Percentiles rank a stretch among this genome's conserved stretches.
Evolutionary conservation across 2,797 vertebrate species (phyloP).

Genomic region (Myripristis jacobus): DNA sequence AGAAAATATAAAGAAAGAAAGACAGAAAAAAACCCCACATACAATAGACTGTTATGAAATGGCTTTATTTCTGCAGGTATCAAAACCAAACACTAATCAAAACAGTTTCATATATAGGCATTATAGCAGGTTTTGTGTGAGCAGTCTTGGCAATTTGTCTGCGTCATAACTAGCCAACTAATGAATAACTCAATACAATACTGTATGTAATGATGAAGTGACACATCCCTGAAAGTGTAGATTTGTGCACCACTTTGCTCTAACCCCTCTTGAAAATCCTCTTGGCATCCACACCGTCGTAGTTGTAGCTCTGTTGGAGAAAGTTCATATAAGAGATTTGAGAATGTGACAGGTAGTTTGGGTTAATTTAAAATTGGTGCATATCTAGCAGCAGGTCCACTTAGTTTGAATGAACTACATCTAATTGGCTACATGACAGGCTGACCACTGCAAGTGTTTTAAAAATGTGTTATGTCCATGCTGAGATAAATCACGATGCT

Average conservation of each 20-base stretch:
- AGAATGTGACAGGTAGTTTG: neutral
- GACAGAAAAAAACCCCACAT: neutral
- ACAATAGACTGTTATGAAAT: slow-evolving; percentile 9
- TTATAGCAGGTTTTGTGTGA: slow-evolving; percentile 39
- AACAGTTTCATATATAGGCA: slow-evolving; percentile 25
- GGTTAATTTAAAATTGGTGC: too few relatives aligned
- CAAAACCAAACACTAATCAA: slow-evolving; percentile 60
- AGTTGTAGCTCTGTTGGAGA: slow-evolving; percentile 86
- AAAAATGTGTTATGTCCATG: too few relatives aligned
- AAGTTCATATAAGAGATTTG: slow-evolving; percentile 10
- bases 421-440: too few relatives aligned
- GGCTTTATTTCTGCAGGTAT: slow-evolving; percentile 74
- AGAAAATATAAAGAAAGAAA: too few relatives aligned
- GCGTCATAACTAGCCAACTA: neutral
- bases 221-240: neutral
- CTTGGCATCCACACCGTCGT: slow-evolving; percentile 92
- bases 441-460: too few relatives aligned
- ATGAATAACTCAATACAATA: slow-evolving; percentile 49
- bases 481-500: neutral
- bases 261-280: slow-evolving; percentile 91
- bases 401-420: too few relatives aligned
- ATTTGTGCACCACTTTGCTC: slow-evolving; percentile 26
- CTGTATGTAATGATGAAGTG: slow-evolving; percentile 43
- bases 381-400: too few relatives aligned
- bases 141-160: neutral